These are phyloP conservation scores for Pyrrhia umbra DNA, from an alignment of 2,888 invertebrate species.

Conservation along the genomic window DNA sequence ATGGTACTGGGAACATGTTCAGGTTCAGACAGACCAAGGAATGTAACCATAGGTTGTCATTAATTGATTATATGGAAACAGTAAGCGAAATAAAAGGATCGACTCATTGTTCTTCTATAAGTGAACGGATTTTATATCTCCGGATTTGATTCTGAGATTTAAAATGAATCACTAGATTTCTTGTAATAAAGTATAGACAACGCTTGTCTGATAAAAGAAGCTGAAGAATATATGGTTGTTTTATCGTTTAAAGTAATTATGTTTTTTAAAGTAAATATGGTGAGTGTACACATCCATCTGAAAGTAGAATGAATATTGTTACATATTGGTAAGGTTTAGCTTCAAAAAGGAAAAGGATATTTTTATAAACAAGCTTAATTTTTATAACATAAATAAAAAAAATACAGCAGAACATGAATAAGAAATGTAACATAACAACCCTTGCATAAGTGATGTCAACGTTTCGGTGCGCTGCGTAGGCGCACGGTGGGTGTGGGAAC, in stretches of 20 bases:
- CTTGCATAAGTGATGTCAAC: constrained; percentile 70
- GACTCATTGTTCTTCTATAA: constrained; percentile 32
- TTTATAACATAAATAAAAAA: neutral
- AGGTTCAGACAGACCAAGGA: constrained; percentile 23
- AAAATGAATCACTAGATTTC: constrained; percentile 1
- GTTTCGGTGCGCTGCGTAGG: constrained; percentile 74
- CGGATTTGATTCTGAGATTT: constrained; percentile 16
- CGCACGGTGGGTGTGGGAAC: constrained; percentile 81
- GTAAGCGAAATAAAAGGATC: constrained; percentile 27
- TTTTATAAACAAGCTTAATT: neutral
- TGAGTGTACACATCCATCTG: too few species aligned
- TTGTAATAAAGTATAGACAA: neutral
- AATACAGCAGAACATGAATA: constrained; percentile 13
- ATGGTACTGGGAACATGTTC: constrained; percentile 25
- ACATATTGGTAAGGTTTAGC: too few species aligned
- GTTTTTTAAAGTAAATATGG: too few species aligned
- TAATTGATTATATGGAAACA: constrained; percentile 45
- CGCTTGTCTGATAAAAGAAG: neutral
- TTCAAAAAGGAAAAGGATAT: too few species aligned
- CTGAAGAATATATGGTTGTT: too few species aligned
- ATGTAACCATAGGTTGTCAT: constrained; percentile 40
- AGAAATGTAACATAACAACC: constrained; percentile 59
- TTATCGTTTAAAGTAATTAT: too few species aligned
- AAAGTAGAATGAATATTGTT: too few species aligned
- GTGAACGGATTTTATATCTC: constrained; percentile 16